Evolutionary conservation across 2,113 vertebrate species (phyloP).

Genomic region (Lycaon pictus): DNA sequence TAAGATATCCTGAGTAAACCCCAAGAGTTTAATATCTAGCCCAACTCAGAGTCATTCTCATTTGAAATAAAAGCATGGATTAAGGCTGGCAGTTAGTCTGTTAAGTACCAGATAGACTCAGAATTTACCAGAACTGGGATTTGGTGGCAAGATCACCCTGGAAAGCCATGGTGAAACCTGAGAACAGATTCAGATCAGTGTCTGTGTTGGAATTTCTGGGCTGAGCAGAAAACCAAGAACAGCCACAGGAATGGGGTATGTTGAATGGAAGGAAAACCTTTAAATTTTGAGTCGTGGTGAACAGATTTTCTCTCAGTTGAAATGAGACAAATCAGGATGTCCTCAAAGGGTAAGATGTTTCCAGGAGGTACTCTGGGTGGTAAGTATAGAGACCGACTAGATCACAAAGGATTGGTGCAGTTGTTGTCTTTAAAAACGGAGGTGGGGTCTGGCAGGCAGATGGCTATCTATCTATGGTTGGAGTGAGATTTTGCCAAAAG

Average conservation of each 20-base stretch:
- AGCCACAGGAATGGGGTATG: not conserved
- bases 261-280: not conserved
- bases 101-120: not conserved
- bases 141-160: not conserved
- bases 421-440: not conserved
- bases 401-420: not conserved
- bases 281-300: not conserved
- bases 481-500: not conserved
- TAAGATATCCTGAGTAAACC: not conserved
- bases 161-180: not conserved
- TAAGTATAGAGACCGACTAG: not conserved
- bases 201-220: not conserved
- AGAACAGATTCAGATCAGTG: not conserved
- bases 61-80: not conserved
- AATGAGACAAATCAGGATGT: not conserved
- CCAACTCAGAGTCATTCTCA: not conserved
- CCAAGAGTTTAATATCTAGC: not conserved
- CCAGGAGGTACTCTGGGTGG: not conserved
- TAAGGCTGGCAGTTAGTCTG: not conserved
- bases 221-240: not conserved
- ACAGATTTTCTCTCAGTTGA: not conserved
- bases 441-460: not conserved
- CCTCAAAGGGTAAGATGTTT: not conserved
- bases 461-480: not conserved
- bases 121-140: not conserved